Evolutionary conservation across 1,140 invertebrate species (phyloP).

Genomic region (Heterodera schachtii): DNA sequence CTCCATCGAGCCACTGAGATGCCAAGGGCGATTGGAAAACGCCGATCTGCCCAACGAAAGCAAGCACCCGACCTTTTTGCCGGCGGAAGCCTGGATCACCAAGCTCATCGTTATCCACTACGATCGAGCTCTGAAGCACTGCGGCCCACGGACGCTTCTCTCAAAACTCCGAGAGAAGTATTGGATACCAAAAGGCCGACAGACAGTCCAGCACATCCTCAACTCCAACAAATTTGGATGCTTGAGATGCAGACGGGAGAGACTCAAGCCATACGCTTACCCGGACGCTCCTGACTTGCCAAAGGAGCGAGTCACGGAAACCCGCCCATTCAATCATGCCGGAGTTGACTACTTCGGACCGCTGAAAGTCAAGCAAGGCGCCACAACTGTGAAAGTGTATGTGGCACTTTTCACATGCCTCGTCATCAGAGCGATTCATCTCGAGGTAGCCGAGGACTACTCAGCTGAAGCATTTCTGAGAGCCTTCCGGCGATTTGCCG

Average conservation of each 20-base stretch:
- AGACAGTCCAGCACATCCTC: not conserved
- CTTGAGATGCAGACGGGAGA: not conserved
- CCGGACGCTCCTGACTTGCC: not conserved
- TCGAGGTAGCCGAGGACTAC: slow-evolving; percentile 19
- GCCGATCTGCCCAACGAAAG: too few species aligned
- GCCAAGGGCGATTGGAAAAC: too few species aligned
- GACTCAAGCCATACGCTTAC: slow-evolving; percentile 2
- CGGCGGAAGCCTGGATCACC: not conserved
- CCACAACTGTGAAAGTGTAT: not conserved
- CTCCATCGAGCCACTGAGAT: too few species aligned
- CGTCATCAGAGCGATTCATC: slow-evolving; percentile 16
- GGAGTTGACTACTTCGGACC: slow-evolving; percentile 15
- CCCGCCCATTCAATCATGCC: not conserved
- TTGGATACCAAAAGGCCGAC: slow-evolving; percentile 5
- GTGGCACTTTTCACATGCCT: slow-evolving; percentile 21
- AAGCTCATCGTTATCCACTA: not conserved
- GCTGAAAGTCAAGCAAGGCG: not conserved
- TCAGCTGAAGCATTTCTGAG: slow-evolving; percentile 15
- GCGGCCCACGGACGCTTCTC: not conserved
- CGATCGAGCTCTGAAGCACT: not conserved
- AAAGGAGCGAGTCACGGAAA: not conserved
- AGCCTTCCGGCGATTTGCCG: slow-evolving; percentile 19
- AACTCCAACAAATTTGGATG: not conserved
- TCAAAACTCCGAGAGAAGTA: not conserved
- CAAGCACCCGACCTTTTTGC: slow-evolving; percentile 6